Evolutionary conservation across 2,113 vertebrate species (phyloP).

Genomic region (Propithecus coquereli): DNA sequence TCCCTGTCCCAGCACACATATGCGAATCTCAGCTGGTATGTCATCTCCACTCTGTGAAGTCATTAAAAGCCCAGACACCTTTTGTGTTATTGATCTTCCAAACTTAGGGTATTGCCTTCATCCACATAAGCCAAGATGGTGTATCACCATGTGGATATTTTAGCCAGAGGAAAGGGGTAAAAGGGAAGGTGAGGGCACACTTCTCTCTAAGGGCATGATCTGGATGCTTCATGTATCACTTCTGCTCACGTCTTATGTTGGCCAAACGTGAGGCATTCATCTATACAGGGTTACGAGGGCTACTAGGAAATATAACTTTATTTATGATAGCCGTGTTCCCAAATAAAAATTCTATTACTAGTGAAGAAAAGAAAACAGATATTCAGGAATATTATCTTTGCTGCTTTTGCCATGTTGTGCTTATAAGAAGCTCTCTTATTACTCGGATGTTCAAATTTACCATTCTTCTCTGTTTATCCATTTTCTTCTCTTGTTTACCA

Average conservation of each 20-base stretch:
- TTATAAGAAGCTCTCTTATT: not conserved
- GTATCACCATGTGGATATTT: not conserved
- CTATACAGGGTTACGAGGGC: not conserved
- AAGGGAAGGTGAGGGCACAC: not conserved
- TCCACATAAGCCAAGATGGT: not conserved
- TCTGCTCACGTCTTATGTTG: not conserved
- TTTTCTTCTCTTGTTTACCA: slow-evolving; percentile 18
- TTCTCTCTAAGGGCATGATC: not conserved
- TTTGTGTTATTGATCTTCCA: not conserved
- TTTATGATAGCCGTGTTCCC: not conserved
- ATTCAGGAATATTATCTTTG: not conserved
- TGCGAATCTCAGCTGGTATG: not conserved
- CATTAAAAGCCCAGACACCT: not conserved
- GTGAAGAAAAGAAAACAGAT: not conserved
- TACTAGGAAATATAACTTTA: not conserved
- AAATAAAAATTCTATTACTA: not conserved
- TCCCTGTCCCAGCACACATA: not conserved
- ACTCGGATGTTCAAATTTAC: not conserved
- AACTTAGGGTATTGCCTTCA: not conserved
- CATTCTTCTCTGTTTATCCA: not conserved
- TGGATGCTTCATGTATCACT: not conserved
- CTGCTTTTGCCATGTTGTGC: not conserved
- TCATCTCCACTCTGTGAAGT: not conserved
- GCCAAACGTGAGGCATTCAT: not conserved
- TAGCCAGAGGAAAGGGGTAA: not conserved